Percentiles rank a stretch among this genome's conserved stretches.
phyloP scores from a whole-genome alignment of 2,113 vertebrate species.

The Ochotona princeps region DNA sequence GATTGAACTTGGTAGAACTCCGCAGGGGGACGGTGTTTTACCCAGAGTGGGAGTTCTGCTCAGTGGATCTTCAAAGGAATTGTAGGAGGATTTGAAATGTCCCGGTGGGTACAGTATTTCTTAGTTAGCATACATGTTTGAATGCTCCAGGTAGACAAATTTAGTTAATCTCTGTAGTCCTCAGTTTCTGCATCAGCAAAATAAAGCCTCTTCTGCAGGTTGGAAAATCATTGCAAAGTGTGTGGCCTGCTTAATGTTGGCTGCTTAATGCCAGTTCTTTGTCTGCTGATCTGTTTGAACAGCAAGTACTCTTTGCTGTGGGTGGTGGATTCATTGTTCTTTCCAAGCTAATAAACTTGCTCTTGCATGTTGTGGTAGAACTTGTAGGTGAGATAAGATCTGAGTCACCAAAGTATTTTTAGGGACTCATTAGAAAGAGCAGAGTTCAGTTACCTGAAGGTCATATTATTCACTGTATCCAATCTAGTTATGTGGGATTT shows the following conservation, averaged over 20 bases:
- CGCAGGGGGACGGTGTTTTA: neutral
- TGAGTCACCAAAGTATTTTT: neutral
- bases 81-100: neutral
- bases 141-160: neutral
- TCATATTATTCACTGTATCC: neutral
- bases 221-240: neutral
- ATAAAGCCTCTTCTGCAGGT: neutral
- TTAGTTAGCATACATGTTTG: neutral
- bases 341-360: slow-evolving; percentile 18
- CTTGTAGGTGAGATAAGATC: neutral
- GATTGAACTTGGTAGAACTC: neutral
- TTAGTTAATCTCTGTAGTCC: slow-evolving; percentile 13
- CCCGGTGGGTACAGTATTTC: neutral
- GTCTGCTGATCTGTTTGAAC: neutral
- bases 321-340: neutral
- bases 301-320: neutral
- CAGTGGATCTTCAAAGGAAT: neutral
- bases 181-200: slow-evolving; percentile 32
- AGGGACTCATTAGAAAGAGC: neutral
- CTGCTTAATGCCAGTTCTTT: neutral
- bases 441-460: slow-evolving; percentile 18
- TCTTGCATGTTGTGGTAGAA: neutral
- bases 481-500: neutral
- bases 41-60: neutral
- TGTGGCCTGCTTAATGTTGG: neutral